Conservation (phyloP, 2,797 vertebrate species). For the Tenualosa thibaudeaui region DNA sequence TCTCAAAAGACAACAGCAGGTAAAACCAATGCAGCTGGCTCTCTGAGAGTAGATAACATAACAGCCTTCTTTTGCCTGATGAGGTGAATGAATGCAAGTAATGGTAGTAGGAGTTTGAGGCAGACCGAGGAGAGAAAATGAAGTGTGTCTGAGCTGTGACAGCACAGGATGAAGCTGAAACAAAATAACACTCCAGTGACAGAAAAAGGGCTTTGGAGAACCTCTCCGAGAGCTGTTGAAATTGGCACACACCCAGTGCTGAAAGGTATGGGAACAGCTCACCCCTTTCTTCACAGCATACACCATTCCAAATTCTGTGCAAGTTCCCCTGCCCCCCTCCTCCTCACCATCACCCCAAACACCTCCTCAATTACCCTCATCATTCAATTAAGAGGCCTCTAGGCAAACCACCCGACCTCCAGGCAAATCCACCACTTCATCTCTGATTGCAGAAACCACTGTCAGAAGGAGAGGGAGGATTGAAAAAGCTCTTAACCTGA, state of each 20-base stretch:
- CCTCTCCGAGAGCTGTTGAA: slow-evolving; percentile 61
- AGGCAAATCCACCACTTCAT: slow-evolving; percentile 49
- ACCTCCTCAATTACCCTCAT: slow-evolving; percentile 55
- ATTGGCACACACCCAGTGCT: slow-evolving; percentile 69
- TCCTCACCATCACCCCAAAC: slow-evolving; percentile 28
- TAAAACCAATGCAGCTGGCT: neutral
- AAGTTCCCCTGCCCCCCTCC: neutral
- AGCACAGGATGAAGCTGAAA: slow-evolving; percentile 43
- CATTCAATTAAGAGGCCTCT: slow-evolving; percentile 58
- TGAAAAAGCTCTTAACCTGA: slow-evolving; percentile 18
- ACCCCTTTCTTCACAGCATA: slow-evolving; percentile 55
- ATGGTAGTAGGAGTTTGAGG: slow-evolving; percentile 20
- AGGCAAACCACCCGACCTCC: slow-evolving; percentile 40
- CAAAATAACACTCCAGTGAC: slow-evolving; percentile 54
- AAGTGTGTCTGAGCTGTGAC: slow-evolving; percentile 31
- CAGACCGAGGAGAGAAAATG: slow-evolving; percentile 34
- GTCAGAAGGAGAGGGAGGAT: neutral
- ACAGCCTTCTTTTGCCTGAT: neutral
- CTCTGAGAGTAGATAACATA: neutral
- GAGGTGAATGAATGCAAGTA: neutral
- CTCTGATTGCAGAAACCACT: slow-evolving; percentile 37
- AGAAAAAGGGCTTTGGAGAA: slow-evolving; percentile 48
- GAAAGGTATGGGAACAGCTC: slow-evolving; percentile 63
- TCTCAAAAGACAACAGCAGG: neutral
- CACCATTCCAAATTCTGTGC: slow-evolving; percentile 57